Conservation (phyloP, 2,797 vertebrate species). For the Neostethus bicornis region DNA sequence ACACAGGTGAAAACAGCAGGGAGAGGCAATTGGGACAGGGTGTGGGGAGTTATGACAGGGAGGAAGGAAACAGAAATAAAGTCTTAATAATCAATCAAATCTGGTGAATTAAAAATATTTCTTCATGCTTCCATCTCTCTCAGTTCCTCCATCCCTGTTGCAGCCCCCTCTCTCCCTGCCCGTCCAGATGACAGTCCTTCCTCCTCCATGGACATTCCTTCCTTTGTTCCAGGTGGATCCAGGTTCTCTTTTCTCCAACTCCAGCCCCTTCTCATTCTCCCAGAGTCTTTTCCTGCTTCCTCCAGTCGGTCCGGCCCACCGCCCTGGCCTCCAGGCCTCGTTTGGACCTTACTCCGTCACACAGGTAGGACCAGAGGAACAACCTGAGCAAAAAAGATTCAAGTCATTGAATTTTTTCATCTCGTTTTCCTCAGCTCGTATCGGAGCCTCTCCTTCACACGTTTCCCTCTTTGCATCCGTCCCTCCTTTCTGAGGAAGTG, state of each 20-base stretch:
- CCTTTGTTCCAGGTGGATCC: slow-evolving; percentile 72
- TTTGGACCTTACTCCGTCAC: slow-evolving; percentile 76
- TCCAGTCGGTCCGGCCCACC: slow-evolving; percentile 31
- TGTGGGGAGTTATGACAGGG: no score
- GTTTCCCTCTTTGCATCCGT: slow-evolving; percentile 58
- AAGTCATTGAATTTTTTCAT: not conserved
- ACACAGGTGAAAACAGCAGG: no score
- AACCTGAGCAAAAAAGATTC: not conserved
- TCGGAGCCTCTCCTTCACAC: slow-evolving; percentile 58
- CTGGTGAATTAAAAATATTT: no score
- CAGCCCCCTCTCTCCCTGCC: slow-evolving; percentile 70
- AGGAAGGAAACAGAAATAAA: no score
- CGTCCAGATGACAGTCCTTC: slow-evolving; percentile 55
- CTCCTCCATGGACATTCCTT: slow-evolving; percentile 66
- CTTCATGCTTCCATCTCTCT: not conserved
- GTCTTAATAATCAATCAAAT: no score
- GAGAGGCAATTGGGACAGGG: no score
- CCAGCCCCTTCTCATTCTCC: slow-evolving; percentile 74
- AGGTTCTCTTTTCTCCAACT: slow-evolving; percentile 77
- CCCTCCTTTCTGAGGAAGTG: slow-evolving; percentile 71
- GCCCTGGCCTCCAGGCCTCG: slow-evolving; percentile 63
- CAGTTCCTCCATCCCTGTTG: slow-evolving; percentile 45
- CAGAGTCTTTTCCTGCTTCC: slow-evolving; percentile 73
- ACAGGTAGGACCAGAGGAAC: slow-evolving; percentile 58
- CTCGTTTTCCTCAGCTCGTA: slow-evolving; percentile 57